These are phyloP conservation scores for Agrilus planipennis DNA, from an alignment of 1,140 invertebrate genomes.

Conservation along the genomic window DNA sequence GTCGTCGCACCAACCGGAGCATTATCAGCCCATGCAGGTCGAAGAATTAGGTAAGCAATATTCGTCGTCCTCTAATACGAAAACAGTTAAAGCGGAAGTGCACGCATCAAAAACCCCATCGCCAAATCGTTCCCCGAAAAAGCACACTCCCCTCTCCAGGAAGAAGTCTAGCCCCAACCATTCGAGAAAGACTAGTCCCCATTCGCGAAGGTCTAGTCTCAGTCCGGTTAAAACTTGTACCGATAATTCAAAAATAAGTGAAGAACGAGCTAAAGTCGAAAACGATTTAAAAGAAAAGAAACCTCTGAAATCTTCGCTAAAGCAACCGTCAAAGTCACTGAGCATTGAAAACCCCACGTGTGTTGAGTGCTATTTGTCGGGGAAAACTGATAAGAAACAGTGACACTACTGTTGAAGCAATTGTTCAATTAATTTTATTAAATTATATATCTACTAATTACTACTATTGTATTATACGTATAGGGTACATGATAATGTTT, in stretches of 20 bases:
- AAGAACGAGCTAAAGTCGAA: slow-evolving; percentile 9
- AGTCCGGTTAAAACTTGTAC: slow-evolving; percentile 12
- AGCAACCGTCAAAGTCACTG: slow-evolving; percentile 32
- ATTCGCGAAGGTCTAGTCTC: slow-evolving; percentile 20
- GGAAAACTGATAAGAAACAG: slow-evolving; percentile 42
- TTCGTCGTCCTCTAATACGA: slow-evolving; percentile 29
- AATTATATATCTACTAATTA: no score
- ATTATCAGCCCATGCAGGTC: slow-evolving; percentile 71
- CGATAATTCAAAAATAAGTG: slow-evolving; percentile 14
- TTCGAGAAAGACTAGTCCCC: slow-evolving; percentile 13
- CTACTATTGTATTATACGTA: no score
- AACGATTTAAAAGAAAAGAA: slow-evolving; percentile 17
- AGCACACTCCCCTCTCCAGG: slow-evolving; percentile 5
- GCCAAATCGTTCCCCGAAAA: slow-evolving; percentile 21
- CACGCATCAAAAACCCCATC: slow-evolving; percentile 17
- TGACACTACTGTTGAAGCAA: slow-evolving; percentile 23
- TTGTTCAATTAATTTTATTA: no score
- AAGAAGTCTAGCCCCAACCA: slow-evolving; percentile 17
- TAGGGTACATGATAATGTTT: no score
- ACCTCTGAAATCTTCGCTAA: slow-evolving; percentile 30
- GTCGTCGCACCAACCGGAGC: slow-evolving; percentile 82
- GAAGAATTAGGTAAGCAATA: slow-evolving; percentile 74
- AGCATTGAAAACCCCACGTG: slow-evolving; percentile 49
- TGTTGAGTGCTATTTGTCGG: slow-evolving; percentile 49
- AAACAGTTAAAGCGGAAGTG: slow-evolving; percentile 23